Conservation (phyloP, 2,888 invertebrate genomes). For the Gnatocerus cornutus region DNA sequence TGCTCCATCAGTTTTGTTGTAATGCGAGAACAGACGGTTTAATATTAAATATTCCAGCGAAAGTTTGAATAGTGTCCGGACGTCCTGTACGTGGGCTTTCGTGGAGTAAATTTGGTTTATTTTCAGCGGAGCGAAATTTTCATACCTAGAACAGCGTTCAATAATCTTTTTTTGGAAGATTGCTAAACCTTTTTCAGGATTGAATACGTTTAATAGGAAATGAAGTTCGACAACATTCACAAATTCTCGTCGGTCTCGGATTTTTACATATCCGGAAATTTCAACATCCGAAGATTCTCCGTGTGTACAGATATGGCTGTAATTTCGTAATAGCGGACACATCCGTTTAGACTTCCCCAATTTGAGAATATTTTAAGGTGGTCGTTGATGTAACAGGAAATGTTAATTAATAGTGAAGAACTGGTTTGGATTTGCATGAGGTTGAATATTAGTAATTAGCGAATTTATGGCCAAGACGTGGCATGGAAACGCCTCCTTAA, state of each 20-base stretch:
- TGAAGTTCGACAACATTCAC: slow-evolving; percentile 33
- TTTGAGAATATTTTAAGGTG: slow-evolving; percentile 13
- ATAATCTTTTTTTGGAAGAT: slow-evolving; percentile 32
- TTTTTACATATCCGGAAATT: slow-evolving; percentile 36
- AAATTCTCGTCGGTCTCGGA: slow-evolving; percentile 17
- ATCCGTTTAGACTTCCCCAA: not conserved
- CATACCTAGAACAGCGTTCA: slow-evolving; percentile 31
- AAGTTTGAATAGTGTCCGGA: slow-evolving; percentile 39
- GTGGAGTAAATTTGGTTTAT: slow-evolving; percentile 21
- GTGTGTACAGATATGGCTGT: not conserved
- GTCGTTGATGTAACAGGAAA: slow-evolving; percentile 35
- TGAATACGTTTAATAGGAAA: slow-evolving; percentile 37
- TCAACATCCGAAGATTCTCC: slow-evolving; percentile 29
- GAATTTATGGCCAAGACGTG: slow-evolving; percentile 7
- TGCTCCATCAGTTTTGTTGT: slow-evolving; percentile 3
- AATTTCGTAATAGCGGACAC: not conserved
- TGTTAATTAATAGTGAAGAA: slow-evolving; percentile 37
- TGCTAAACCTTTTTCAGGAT: slow-evolving; percentile 36
- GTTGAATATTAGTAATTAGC: slow-evolving; percentile 1
- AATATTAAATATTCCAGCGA: slow-evolving; percentile 22
- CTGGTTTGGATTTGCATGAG: slow-evolving; percentile 20
- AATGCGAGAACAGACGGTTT: slow-evolving; percentile 3
- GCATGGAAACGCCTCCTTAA: slow-evolving; percentile 1
- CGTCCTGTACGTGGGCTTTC: slow-evolving; percentile 11
- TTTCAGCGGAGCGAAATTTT: slow-evolving; percentile 35